Evolutionary conservation across 2,797 vertebrate genomes (phyloP), one percentile per base, ranked within the genome.

Genomic region (Premnoplex brunnescens): DNA sequence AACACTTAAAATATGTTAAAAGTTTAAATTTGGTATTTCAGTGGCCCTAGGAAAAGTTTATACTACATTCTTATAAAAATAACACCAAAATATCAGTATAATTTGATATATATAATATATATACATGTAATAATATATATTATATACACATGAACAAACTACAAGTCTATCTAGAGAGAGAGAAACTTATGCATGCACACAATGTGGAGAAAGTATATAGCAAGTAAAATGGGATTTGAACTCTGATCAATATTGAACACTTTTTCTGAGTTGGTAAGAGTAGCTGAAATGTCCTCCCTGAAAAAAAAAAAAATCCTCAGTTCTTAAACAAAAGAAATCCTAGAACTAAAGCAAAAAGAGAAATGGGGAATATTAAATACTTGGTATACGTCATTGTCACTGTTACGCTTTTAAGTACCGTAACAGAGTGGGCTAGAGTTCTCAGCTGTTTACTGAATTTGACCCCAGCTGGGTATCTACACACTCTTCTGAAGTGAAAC

Each of bases 101-200:
- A 54, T 27, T 60, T 20, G 3, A 18, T 39, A 37, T 12, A 24
- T 43, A 7, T 8, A 8, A 48, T 26, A 54, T 7, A 16, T 6
- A 46, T 18, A 41, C 9, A 16, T 43, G 23, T 48, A 48, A 24
- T 48, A 48, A 28, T 43, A 17, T 63, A 15, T 41, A 39, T 39
- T 15, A 49, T 15, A 37, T 21, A 55, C 18, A 6, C 0, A 0
- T 36, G 19, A 34, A n/a, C 4, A 23, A 55, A 10, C 24, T 37
- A 23, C 22, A 52, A 20, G 51, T 24, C 30, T 66, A 1, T 44
- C 19, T 22, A 30, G 24, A 69, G 22, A 51, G 28, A 9, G 24
- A 44, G 43, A 73, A 9, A 22, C 14, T 84, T 69, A 12, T 9
- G 46, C 5, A 62, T 17, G 52, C 5, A n/a, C 9, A 43, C 9